Evolutionary conservation across 23 tunicate genomes (phyloP).

Genomic region (Clavelina lepadiformis): DNA sequence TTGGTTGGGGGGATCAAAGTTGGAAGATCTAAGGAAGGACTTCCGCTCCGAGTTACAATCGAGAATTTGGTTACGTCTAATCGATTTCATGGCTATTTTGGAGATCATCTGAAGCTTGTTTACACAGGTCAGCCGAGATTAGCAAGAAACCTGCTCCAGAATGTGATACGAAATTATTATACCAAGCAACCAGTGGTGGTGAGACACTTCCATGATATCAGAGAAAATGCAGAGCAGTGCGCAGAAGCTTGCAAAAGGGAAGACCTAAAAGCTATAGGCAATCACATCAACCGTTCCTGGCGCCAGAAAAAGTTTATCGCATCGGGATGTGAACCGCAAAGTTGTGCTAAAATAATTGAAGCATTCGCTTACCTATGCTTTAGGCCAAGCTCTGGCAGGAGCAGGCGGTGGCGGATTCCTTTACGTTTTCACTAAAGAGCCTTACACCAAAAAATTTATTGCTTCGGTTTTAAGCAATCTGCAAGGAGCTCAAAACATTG

Average conservation of each 20-base stretch:
- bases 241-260: slow-evolving; percentile 30
- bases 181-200: slow-evolving; percentile 40
- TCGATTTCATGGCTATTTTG: slow-evolving; percentile 24
- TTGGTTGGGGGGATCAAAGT: slow-evolving; percentile 72
- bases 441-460: slow-evolving; percentile 20
- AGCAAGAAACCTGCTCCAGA: slow-evolving; percentile 84
- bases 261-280: slow-evolving; percentile 35
- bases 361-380: slow-evolving; percentile 19
- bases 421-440: slow-evolving; percentile 60
- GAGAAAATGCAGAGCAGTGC: slow-evolving; percentile 59
- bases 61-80: slow-evolving; percentile 35
- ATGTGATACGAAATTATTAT: slow-evolving; percentile 83
- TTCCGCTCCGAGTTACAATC: slow-evolving; percentile 50
- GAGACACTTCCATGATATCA: slow-evolving; percentile 38
- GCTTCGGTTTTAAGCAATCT: slow-evolving; percentile 19
- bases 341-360: slow-evolving; percentile 57
- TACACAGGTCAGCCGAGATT: slow-evolving; percentile 90
- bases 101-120: slow-evolving; percentile 47
- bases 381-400: slow-evolving; percentile 65
- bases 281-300: slow-evolving; percentile 71
- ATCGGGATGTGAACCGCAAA: slow-evolving; percentile 88
- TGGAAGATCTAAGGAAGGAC: slow-evolving; percentile 19
- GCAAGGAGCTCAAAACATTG: slow-evolving; percentile 42
- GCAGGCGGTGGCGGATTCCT: slow-evolving; percentile 96
- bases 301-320: slow-evolving; percentile 86